A percentile compares a stretch with the other conserved stretches of the same genome.
phyloP scores from a whole-genome alignment of 2,113 vertebrate genomes.

The Hippocampus barbouri region DNA sequence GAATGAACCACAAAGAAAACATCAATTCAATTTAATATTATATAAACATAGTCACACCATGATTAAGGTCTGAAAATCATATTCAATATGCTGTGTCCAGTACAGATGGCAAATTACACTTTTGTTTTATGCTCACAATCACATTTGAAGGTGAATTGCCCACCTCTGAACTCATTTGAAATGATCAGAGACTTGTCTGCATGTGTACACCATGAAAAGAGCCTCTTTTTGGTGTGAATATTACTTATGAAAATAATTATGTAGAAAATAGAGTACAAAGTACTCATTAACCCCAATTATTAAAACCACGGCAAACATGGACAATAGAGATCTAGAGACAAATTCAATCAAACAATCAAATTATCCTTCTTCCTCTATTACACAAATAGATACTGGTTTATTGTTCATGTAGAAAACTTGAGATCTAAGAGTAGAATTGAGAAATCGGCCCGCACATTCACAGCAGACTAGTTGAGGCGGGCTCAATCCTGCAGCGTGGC shows the following conservation, averaged over 20 bases:
- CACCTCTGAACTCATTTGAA: background rate
- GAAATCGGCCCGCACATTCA: background rate
- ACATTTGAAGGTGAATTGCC: background rate
- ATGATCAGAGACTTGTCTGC: background rate
- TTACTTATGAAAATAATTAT: background rate
- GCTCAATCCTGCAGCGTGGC: conserved; percentile 35
- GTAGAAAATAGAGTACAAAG: background rate
- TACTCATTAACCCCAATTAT: background rate
- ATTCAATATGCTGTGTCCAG: background rate
- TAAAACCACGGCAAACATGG: background rate
- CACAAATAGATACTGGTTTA: background rate
- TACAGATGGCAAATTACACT: background rate
- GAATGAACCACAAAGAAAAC: background rate
- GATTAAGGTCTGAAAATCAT: background rate
- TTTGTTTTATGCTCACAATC: background rate
- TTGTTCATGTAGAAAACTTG: background rate
- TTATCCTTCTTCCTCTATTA: background rate
- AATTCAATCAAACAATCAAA: background rate
- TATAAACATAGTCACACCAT: background rate
- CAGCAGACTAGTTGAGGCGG: conserved; percentile 47
- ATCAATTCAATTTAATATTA: background rate
- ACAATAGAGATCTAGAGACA: background rate
- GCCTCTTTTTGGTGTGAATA: background rate
- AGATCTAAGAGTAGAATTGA: conserved; percentile 1
- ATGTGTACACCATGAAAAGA: background rate